A percentile compares a stretch with the other conserved stretches of the same genome.
Conservation (phyloP, 2,888 invertebrate genomes). For the Capitulum mitella region DNA sequence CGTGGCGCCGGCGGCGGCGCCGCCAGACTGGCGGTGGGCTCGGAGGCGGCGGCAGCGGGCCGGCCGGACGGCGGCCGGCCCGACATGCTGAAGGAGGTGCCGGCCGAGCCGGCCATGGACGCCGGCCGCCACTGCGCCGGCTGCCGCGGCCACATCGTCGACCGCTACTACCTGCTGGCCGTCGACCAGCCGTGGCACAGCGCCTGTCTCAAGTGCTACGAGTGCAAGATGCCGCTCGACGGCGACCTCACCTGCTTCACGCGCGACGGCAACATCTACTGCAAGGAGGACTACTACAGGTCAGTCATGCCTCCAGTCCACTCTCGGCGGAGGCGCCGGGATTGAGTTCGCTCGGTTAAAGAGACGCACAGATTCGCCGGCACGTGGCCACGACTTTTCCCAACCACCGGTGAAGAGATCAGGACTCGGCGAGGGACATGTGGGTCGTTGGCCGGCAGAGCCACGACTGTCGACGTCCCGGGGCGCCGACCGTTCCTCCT, state of each 20-base stretch:
- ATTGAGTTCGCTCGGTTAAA: too few relatives aligned
- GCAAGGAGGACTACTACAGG: slow-evolving; percentile 92
- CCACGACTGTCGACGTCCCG: too few relatives aligned
- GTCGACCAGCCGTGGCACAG: slow-evolving; percentile 87
- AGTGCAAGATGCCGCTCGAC: slow-evolving; percentile 75
- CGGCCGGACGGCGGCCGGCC: slow-evolving; percentile 16
- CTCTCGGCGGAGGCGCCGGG: too few relatives aligned
- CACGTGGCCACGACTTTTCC: too few relatives aligned
- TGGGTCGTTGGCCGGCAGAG: too few relatives aligned
- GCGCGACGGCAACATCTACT: slow-evolving; percentile 81
- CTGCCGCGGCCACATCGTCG: slow-evolving; percentile 55
- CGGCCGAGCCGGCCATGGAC: background rate
- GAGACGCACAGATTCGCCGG: too few relatives aligned
- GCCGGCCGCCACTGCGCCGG: slow-evolving; percentile 48
- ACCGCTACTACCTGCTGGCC: slow-evolving; percentile 64
- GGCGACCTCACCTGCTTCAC: slow-evolving; percentile 82
- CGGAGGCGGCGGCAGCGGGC: background rate
- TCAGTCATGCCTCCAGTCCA: too few relatives aligned
- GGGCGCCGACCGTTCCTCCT: too few relatives aligned
- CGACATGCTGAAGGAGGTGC: background rate
- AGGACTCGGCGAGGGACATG: too few relatives aligned
- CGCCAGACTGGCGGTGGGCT: background rate
- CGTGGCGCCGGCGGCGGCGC: background rate
- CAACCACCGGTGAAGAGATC: too few relatives aligned
- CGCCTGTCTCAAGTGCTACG: slow-evolving; percentile 71